These are phyloP conservation scores for Luidia sarsii DNA, from an alignment of 53 echinoderm and acorn worm species.

Conservation along the genomic window DNA sequence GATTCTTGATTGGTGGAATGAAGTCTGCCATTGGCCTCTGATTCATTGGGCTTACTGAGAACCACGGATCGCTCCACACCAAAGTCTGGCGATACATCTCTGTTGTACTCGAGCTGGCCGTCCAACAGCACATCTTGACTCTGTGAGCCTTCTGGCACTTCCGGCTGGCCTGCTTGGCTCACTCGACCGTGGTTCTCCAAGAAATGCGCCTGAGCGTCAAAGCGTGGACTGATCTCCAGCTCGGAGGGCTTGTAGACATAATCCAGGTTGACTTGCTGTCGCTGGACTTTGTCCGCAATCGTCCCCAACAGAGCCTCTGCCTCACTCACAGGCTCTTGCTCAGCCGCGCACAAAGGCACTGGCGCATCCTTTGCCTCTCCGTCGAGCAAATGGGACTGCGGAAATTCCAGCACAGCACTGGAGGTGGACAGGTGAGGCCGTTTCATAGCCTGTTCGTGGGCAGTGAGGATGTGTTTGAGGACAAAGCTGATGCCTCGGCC, in stretches of 20 bases:
- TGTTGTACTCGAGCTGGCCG: too few species aligned
- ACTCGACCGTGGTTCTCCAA: background rate
- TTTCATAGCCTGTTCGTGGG: too few species aligned
- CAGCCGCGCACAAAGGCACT: too few species aligned
- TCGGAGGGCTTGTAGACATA: conserved; percentile 11
- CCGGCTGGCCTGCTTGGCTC: background rate
- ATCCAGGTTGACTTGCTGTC: too few species aligned
- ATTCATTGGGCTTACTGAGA: conserved; percentile 14
- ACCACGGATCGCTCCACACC: background rate
- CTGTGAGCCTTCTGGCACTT: background rate
- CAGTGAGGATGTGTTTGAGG: conserved; percentile 8
- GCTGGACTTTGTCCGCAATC: too few species aligned
- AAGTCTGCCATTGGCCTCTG: background rate
- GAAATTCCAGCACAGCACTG: too few species aligned
- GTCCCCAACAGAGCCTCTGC: too few species aligned
- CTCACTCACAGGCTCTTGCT: too few species aligned
- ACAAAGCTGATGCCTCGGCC: background rate
- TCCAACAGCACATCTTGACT: background rate
- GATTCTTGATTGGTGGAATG: background rate
- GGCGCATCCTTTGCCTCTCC: too few species aligned
- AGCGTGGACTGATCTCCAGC: background rate
- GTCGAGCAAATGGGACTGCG: too few species aligned
- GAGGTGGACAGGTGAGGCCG: too few species aligned
- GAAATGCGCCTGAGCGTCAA: conserved; percentile 17
- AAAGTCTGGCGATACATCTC: background rate